Base-by-base conservation (phyloP, 2,797 vertebrate species). In the Premnoplex brunnescens region DNA sequence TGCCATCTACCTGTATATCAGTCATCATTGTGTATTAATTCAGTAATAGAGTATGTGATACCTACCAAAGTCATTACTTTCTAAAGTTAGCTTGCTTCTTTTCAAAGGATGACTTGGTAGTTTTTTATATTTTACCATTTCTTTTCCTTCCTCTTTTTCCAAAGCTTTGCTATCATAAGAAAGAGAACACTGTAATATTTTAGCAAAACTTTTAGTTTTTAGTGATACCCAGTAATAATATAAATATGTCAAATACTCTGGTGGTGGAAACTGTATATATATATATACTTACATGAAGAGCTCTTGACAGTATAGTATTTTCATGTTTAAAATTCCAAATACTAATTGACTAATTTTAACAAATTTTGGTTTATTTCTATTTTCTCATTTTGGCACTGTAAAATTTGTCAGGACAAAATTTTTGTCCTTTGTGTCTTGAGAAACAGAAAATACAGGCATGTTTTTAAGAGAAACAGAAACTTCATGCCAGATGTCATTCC, bases 391-490 rank as follows among this genome's bases (percentile, higher is more conserved):
- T 52, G 22, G 2, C 74, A 36, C 30, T 66, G 6, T 83, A 88
- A 93, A 88, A 81, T 76, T 71, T 85, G 24, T 69, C 49, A 69
- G 56, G 85, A 92, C 34, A 34, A 26, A 73, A 32, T 49, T 93
- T 68, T 86, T 81, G 19, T 64, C 34, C 22, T 76, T 79, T 10
- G 12, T 76, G 60, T 89, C 41, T 72, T 88, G 81, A 82, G 75
- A 86, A 93, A 85, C 77, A 89, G 71, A 96, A 94, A 91, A 80
- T 68, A 64, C 9, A 89, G 89, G 52, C 56, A 20, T 96, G 43
- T 95, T 96, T 96, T 93, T 94, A 87, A 85, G 81, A 94, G 64
- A 89, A 96, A 85, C 68, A 85, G 80, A 86, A 68, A 71, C 41
- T 74, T 87, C 43, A 39, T 67, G 49, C 95, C 94, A 96, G 77